phyloP scores from a whole-genome alignment of 2,797 vertebrate genomes.

The Crenuchus spilurus region DNA sequence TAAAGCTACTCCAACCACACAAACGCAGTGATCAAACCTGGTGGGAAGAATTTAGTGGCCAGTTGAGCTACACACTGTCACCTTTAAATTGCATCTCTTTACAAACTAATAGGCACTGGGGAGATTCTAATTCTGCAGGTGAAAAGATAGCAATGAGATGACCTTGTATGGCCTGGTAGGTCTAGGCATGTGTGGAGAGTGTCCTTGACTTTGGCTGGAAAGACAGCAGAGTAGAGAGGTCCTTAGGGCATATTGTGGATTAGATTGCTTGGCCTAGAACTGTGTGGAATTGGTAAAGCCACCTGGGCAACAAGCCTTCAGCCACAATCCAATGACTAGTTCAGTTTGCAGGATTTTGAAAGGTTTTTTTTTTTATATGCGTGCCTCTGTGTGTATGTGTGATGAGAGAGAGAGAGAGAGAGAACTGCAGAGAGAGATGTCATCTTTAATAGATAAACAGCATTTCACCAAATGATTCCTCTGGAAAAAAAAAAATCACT shows the following conservation, averaged over 20 bases:
- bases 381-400: slow-evolving; percentile 32
- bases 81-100: background rate
- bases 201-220: slow-evolving; percentile 64
- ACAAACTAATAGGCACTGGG: background rate
- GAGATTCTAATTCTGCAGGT: background rate
- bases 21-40: no score
- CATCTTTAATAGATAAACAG: slow-evolving; percentile 6
- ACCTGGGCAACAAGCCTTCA: slow-evolving; percentile 70
- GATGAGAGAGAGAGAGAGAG: slow-evolving; percentile 18
- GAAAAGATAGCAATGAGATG: slow-evolving; percentile 27
- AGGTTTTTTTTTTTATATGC: background rate
- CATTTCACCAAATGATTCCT: slow-evolving; percentile 12
- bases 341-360: slow-evolving; percentile 16
- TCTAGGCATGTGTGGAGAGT: slow-evolving; percentile 48
- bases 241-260: slow-evolving; percentile 60
- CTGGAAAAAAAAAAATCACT: background rate
- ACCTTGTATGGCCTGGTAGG: slow-evolving; percentile 41
- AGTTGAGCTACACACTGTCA: background rate
- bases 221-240: slow-evolving; percentile 52
- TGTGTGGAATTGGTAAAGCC: slow-evolving; percentile 61
- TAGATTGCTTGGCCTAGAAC: slow-evolving; percentile 58
- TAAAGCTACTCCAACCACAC: background rate
- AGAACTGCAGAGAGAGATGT: background rate
- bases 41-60: no score
- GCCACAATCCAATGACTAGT: slow-evolving; percentile 61